A percentile compares a stretch with the other conserved stretches of the same genome.
These are phyloP conservation scores for Mesocricetus auratus DNA, from an alignment of 2,113 vertebrate species.

Conservation along the genomic window DNA sequence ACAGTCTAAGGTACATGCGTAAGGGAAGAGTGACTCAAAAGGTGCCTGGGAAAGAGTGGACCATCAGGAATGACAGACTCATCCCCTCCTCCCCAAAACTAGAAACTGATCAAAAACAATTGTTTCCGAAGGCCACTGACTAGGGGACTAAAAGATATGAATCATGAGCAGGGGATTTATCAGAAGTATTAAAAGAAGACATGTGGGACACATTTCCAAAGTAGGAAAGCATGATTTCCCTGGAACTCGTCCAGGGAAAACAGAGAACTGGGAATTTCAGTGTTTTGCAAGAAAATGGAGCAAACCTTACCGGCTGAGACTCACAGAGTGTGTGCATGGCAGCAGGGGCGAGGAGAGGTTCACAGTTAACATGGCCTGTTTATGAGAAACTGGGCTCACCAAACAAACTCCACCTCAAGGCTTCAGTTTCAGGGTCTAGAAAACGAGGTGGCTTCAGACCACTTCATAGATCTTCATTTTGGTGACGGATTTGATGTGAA, in stretches of 20 bases:
- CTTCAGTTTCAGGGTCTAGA: conserved; percentile 30
- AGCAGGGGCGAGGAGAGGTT: neutral
- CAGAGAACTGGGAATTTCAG: conserved; percentile 76
- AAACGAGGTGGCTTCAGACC: conserved; percentile 57
- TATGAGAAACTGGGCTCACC: conserved; percentile 52
- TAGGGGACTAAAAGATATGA: conserved; percentile 69
- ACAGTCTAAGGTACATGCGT: neutral
- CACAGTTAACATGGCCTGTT: neutral
- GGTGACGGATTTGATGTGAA: conserved; percentile 57
- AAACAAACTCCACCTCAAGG: neutral
- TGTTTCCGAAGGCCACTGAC: conserved; percentile 49
- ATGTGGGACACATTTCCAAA: conserved; percentile 79
- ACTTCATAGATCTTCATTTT: conserved; percentile 57
- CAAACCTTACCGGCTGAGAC: conserved; percentile 48
- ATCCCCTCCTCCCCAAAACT: neutral
- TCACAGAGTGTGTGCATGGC: neutral
- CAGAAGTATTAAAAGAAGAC: conserved; percentile 75
- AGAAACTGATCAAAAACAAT: conserved; percentile 65
- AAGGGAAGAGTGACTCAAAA: conserved; percentile 25
- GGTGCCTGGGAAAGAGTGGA: conserved; percentile 8
- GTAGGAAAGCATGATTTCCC: conserved; percentile 71
- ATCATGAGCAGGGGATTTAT: conserved; percentile 72
- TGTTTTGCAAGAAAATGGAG: conserved; percentile 79
- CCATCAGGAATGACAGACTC: neutral
- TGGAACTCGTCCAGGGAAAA: conserved; percentile 82